Conservation (phyloP, 2,797 vertebrate genomes). For the Diglossa cyanea region DNA sequence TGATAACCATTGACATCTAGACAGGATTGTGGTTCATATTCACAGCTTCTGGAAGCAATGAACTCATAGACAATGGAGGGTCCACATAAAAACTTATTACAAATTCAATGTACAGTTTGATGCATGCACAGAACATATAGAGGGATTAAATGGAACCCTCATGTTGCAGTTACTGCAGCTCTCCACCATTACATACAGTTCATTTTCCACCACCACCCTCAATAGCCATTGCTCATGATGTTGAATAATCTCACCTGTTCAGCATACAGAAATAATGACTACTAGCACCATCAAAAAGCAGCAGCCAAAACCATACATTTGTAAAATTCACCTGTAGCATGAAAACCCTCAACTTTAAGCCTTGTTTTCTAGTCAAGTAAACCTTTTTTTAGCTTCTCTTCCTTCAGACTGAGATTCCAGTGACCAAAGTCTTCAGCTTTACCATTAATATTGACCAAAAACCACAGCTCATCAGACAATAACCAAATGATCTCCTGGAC, state of each 20-base stretch:
- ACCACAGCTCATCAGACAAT: rapidly evolving
- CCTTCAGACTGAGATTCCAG: rapidly evolving
- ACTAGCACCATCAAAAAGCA: background rate
- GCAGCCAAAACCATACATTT: background rate
- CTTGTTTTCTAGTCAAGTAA: background rate
- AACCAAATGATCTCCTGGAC: rapidly evolving
- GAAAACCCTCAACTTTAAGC: rapidly evolving
- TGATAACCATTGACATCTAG: rapidly evolving
- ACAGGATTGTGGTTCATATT: background rate
- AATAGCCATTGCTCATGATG: rapidly evolving
- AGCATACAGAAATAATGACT: background rate
- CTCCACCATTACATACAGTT: background rate
- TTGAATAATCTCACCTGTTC: background rate
- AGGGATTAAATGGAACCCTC: background rate
- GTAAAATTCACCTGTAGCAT: background rate
- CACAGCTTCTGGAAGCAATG: background rate
- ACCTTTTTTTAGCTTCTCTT: no score
- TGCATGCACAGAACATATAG: background rate
- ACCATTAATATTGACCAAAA: rapidly evolving
- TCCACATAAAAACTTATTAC: background rate
- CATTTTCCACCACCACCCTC: background rate
- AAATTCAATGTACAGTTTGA: background rate
- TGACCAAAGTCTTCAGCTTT: rapidly evolving
- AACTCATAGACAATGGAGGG: background rate
- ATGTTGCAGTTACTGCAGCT: background rate